Evolutionary conservation across 2,797 vertebrate species (phyloP).

Genomic region (Peromyscus eremicus): DNA sequence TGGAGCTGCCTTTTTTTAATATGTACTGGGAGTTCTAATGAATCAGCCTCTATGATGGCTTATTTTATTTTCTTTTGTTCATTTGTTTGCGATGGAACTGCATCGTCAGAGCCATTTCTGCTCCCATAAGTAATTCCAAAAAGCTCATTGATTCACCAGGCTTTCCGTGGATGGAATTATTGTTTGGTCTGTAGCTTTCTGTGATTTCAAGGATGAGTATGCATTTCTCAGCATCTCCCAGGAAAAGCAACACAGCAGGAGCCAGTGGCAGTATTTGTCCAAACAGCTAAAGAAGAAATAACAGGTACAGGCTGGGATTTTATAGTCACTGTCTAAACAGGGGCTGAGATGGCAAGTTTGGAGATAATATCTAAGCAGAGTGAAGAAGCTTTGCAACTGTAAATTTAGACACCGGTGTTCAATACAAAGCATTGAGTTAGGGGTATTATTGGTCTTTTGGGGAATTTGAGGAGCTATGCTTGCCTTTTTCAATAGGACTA

Average conservation of each 20-base stretch:
- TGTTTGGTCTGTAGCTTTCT: background rate
- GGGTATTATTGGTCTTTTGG: background rate
- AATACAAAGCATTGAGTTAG: background rate
- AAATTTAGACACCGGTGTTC: background rate
- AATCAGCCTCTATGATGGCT: background rate
- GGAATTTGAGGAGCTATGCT: accelerated
- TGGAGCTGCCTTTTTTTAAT: background rate
- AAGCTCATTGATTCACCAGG: no score
- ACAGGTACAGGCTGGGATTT: accelerated
- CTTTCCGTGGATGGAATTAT: background rate
- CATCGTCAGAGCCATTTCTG: background rate
- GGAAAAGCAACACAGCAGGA: background rate
- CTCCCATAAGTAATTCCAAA: background rate
- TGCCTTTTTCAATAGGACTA: background rate
- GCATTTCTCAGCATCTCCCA: background rate
- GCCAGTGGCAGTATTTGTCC: background rate
- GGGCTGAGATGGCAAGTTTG: background rate
- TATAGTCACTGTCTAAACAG: background rate
- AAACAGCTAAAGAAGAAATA: background rate
- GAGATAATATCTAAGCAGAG: background rate
- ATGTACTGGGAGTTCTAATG: background rate
- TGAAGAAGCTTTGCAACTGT: background rate
- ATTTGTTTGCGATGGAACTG: background rate
- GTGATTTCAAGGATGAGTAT: background rate
- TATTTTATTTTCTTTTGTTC: background rate